These are phyloP conservation scores for Eustalomyia histrio DNA, from an alignment of 2,888 invertebrate genomes.

Conservation along the genomic window DNA sequence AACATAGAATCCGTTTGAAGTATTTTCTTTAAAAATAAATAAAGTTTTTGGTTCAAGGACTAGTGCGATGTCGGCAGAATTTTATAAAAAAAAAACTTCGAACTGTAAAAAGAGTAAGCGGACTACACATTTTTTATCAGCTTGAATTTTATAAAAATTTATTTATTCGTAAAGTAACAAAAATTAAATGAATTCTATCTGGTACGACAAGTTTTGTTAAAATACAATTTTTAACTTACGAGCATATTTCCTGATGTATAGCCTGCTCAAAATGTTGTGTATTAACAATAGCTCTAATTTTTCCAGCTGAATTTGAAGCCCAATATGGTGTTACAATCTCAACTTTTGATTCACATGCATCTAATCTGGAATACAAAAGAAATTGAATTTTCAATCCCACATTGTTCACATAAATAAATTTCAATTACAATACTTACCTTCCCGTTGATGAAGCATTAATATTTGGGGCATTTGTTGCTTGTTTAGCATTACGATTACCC, in stretches of 20 bases:
- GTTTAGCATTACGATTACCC: conserved; percentile 70
- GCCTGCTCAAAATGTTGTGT: conserved; percentile 97
- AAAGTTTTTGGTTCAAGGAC: no score
- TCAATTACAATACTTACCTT: conserved; percentile 68
- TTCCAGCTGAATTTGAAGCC: conserved; percentile 95
- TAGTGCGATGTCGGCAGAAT: no score
- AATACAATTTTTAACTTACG: conserved; percentile 82
- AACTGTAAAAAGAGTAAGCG: no score
- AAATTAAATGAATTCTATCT: no score
- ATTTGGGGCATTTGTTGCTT: conserved; percentile 38
- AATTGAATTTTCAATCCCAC: neutral
- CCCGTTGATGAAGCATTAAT: conserved; percentile 70
- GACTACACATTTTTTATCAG: no score
- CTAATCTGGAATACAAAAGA: conserved; percentile 82
- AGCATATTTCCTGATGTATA: conserved; percentile 96
- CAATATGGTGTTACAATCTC: conserved; percentile 96
- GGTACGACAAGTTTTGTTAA: no score
- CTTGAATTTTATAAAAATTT: no score
- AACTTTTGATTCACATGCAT: conserved; percentile 94
- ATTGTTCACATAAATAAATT: neutral
- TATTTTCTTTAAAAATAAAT: no score
- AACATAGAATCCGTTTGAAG: no score
- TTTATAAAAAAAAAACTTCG: no score
- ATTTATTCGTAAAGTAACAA: no score
- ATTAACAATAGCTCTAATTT: conserved; percentile 94